Conservation (phyloP, 2,113 vertebrate genomes). For the Motacilla tschutschensis region DNA sequence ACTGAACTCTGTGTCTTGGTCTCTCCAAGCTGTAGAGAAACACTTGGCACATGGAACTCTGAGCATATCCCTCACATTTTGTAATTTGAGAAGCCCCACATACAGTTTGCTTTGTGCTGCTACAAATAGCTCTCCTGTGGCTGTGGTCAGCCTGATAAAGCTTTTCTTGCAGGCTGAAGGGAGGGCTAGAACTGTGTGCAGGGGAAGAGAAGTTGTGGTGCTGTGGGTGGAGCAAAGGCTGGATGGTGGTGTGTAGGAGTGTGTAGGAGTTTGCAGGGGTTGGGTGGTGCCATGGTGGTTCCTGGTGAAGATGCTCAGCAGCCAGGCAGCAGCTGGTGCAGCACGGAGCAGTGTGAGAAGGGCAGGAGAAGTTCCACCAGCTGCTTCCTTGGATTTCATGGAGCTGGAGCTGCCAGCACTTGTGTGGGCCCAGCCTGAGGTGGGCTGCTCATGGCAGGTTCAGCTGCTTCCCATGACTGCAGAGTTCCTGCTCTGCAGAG, state of each 20-base stretch:
- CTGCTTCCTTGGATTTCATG: not conserved
- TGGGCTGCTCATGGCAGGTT: not conserved
- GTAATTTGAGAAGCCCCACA: not conserved
- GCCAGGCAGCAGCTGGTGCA: not conserved
- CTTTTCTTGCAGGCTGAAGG: not conserved
- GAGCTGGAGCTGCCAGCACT: not conserved
- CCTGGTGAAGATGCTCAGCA: accelerated
- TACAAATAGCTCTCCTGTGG: not conserved
- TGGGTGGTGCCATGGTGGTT: not conserved
- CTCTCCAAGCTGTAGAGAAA: not conserved
- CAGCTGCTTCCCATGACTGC: not conserved
- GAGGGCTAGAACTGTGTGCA: not conserved
- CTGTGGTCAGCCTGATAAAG: not conserved
- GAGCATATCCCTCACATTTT: not conserved
- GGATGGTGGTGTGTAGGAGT: not conserved
- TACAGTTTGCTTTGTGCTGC: not conserved
- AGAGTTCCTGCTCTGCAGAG: not conserved
- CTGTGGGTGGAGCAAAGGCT: not conserved
- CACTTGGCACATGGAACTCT: not conserved
- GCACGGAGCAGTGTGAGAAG: accelerated
- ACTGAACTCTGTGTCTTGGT: not conserved
- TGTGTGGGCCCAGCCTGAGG: not conserved
- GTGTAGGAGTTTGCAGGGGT: not conserved
- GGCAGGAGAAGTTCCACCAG: not conserved
- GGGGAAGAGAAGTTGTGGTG: not conserved